A percentile compares a stretch with the other conserved stretches of the same genome.
Evolutionary conservation across 2,888 invertebrate genomes (phyloP).

Genomic region (Meiosimyza platycephala): DNA sequence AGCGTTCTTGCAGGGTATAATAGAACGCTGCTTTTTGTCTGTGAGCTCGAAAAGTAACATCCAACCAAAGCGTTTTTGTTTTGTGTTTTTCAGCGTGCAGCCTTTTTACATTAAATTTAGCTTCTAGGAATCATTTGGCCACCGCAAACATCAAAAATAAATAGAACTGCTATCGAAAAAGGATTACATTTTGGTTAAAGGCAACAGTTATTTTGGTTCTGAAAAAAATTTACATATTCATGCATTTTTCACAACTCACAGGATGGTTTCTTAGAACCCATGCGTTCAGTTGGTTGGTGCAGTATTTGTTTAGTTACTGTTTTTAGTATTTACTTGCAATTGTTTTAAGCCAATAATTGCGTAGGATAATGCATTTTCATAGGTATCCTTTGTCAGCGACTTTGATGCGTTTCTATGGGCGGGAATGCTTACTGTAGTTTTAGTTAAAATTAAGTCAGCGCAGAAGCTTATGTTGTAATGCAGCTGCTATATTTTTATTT

Average conservation of each 20-base stretch:
- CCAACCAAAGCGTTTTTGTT: too few species aligned
- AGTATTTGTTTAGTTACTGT: neutral
- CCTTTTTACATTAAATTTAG: conserved; percentile 38
- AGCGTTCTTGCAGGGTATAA: too few species aligned
- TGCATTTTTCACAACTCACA: conserved; percentile 32
- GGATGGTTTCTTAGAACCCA: neutral
- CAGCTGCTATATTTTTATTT: neutral
- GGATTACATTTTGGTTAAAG: conserved; percentile 16
- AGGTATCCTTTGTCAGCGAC: conserved; percentile 8
- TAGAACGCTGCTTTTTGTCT: too few species aligned
- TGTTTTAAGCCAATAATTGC: conserved; percentile 9
- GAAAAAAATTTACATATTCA: conserved; percentile 28
- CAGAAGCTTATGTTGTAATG: neutral
- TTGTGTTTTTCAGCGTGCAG: neutral
- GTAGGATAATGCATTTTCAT: neutral
- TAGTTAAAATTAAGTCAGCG: too few species aligned
- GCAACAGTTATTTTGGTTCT: neutral
- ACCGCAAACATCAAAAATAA: conserved; percentile 49
- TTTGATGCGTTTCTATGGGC: too few species aligned
- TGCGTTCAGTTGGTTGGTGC: too few species aligned
- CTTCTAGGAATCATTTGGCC: conserved; percentile 50
- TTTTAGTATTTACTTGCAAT: neutral
- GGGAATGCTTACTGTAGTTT: too few species aligned
- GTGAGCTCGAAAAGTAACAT: too few species aligned
- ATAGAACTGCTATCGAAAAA: conserved; percentile 44